Evolutionary conservation across 1,140 invertebrate genomes (phyloP).

Genomic region (Drosophila nasuta): DNA sequence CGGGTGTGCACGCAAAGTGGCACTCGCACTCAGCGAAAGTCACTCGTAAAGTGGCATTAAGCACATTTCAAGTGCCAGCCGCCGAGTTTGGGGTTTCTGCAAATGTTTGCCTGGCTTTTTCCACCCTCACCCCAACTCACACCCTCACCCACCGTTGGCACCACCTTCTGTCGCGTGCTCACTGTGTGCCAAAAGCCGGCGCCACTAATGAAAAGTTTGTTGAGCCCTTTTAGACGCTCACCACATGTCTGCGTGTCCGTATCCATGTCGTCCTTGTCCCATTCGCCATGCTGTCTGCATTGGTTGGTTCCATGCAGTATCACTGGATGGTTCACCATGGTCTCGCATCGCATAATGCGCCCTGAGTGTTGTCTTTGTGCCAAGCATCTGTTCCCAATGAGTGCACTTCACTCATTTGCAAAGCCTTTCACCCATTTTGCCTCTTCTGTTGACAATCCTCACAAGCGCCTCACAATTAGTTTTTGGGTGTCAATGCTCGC

Average conservation of each 20-base stretch:
- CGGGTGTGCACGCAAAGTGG: constrained; percentile 67
- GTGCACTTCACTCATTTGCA: constrained; percentile 68
- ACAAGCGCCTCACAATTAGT: constrained; percentile 65
- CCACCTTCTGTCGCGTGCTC: constrained; percentile 33
- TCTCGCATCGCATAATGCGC: constrained; percentile 30
- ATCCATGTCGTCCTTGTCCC: constrained; percentile 1
- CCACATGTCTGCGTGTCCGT: constrained; percentile 63
- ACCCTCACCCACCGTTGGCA: too few species aligned
- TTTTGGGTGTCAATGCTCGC: constrained; percentile 24
- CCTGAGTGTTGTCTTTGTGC: constrained; percentile 36
- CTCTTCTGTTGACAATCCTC: constrained; percentile 55
- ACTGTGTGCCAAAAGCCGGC: constrained; percentile 53
- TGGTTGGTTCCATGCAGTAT: constrained; percentile 20
- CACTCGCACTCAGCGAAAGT: constrained; percentile 78
- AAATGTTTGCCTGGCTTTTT: constrained; percentile 69
- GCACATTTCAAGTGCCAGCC: constrained; percentile 76
- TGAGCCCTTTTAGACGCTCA: constrained; percentile 75
- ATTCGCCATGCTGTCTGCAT: constrained; percentile 3
- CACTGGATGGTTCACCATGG: constrained; percentile 23
- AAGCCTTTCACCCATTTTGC: constrained; percentile 57
- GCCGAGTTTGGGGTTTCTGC: constrained; percentile 63
- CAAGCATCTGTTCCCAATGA: constrained; percentile 39
- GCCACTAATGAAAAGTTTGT: constrained; percentile 80
- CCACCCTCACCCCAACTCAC: neutral
- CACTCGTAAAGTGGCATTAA: constrained; percentile 82